These are phyloP conservation scores for Calosoma granatense DNA, from an alignment of 1,140 invertebrate genomes.

Conservation along the genomic window DNA sequence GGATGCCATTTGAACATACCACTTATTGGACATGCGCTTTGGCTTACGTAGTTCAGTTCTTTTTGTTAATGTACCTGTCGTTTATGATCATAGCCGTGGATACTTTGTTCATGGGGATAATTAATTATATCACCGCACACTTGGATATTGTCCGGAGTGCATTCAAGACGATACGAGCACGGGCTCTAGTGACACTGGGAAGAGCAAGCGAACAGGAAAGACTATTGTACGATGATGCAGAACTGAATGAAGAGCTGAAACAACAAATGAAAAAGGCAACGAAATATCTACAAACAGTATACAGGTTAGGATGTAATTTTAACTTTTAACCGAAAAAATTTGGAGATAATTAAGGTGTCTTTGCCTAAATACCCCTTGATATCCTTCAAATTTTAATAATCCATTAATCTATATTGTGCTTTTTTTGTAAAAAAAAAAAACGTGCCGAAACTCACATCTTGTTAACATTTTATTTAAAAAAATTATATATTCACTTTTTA, in stretches of 20 bases:
- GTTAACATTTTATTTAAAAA: no score
- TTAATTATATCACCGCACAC: conserved; percentile 26
- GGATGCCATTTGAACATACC: conserved; percentile 25
- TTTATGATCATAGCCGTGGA: conserved; percentile 30
- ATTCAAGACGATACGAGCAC: conserved; percentile 19
- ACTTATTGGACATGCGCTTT: conserved; percentile 21
- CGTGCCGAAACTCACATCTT: no score
- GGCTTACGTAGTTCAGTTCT: conserved; percentile 24
- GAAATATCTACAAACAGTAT: neutral
- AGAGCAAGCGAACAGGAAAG: neutral
- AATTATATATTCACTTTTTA: neutral
- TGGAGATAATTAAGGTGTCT: no score
- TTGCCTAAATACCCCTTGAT: no score
- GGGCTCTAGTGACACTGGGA: neutral
- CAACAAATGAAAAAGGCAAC: neutral
- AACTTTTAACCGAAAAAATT: no score
- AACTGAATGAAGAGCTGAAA: neutral
- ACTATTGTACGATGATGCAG: neutral
- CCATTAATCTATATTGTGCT: no score
- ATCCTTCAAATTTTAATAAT: no score
- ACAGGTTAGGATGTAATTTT: neutral
- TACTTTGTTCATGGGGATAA: conserved; percentile 29
- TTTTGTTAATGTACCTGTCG: conserved; percentile 26
- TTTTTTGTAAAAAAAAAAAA: no score
- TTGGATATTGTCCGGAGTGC: conserved; percentile 26